Evolutionary conservation across 2,888 invertebrate species (phyloP).

Genomic region (Trichopoda pennipes): DNA sequence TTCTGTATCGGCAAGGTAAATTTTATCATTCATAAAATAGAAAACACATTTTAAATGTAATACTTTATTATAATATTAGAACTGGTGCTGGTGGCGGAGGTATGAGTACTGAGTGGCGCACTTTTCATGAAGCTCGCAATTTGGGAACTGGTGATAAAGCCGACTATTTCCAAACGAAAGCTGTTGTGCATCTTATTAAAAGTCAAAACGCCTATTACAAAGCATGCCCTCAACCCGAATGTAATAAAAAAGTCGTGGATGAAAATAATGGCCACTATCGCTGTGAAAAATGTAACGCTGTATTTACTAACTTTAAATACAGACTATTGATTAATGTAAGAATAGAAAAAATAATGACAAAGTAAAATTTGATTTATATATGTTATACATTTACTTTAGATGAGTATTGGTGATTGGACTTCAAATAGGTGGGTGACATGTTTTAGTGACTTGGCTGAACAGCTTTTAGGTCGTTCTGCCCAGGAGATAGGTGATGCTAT

Average conservation of each 20-base stretch:
- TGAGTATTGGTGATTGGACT: slow-evolving; percentile 92
- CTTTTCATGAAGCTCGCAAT: slow-evolving; percentile 88
- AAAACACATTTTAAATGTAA: not conserved
- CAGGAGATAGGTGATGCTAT: slow-evolving; percentile 90
- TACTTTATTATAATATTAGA: slow-evolving; percentile 64
- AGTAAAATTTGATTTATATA: not conserved
- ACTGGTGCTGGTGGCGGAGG: slow-evolving; percentile 79
- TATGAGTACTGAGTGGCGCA: slow-evolving; percentile 86
- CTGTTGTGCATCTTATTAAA: slow-evolving; percentile 88
- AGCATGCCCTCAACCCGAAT: slow-evolving; percentile 93
- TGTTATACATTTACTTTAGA: slow-evolving; percentile 82
- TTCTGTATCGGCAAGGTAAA: slow-evolving; percentile 85
- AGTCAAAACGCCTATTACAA: slow-evolving; percentile 93
- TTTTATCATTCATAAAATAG: not conserved
- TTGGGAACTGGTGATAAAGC: slow-evolving; percentile 89
- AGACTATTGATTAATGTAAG: slow-evolving; percentile 90
- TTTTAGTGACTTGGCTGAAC: slow-evolving; percentile 92
- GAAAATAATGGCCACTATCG: slow-evolving; percentile 92
- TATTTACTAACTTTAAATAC: slow-evolving; percentile 92
- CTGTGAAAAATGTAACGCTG: slow-evolving; percentile 96
- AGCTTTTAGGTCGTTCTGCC: slow-evolving; percentile 86
- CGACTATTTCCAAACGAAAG: slow-evolving; percentile 91
- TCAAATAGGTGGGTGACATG: slow-evolving; percentile 94
- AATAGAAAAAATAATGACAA: slow-evolving; percentile 69
- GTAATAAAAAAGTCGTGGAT: slow-evolving; percentile 97